phyloP scores from a whole-genome alignment of 2,113 vertebrate genomes.

The Stercorarius parasiticus region DNA sequence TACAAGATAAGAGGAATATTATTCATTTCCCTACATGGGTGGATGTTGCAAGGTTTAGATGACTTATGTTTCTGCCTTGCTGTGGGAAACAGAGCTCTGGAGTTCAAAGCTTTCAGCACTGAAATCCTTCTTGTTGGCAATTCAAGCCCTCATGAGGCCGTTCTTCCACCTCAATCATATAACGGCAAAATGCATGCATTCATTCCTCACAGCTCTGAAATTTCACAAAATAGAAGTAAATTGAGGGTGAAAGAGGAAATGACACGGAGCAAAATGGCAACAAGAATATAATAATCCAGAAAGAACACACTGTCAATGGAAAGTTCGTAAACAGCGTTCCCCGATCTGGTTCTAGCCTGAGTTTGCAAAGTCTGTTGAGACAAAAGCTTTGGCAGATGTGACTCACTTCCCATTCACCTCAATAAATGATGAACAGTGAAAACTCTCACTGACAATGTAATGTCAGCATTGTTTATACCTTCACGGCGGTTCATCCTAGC shows the following conservation, averaged over 20 bases:
- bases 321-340: not conserved
- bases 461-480: not conserved
- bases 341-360: not conserved
- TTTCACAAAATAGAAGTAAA: slow-evolving; percentile 1
- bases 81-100: slow-evolving; percentile 5
- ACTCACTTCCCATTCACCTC: not conserved
- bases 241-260: slow-evolving; percentile 29
- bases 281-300: not conserved
- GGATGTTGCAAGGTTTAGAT: not conserved
- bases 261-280: slow-evolving; percentile 6
- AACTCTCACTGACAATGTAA: not conserved
- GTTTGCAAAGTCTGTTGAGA: not conserved
- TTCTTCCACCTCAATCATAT: not conserved
- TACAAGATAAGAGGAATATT: not conserved
- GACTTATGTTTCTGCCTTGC: slow-evolving; percentile 16
- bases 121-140: slow-evolving; percentile 42
- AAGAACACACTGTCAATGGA: not conserved
- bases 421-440: not conserved
- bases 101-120: slow-evolving; percentile 50
- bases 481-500: not conserved
- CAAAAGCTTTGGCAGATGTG: not conserved
- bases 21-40: not conserved
- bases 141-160: slow-evolving; percentile 8
- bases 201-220: slow-evolving; percentile 3
- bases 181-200: not conserved